These are phyloP conservation scores for Asobara japonica DNA, from an alignment of 1,140 invertebrate species.

Conservation along the genomic window DNA sequence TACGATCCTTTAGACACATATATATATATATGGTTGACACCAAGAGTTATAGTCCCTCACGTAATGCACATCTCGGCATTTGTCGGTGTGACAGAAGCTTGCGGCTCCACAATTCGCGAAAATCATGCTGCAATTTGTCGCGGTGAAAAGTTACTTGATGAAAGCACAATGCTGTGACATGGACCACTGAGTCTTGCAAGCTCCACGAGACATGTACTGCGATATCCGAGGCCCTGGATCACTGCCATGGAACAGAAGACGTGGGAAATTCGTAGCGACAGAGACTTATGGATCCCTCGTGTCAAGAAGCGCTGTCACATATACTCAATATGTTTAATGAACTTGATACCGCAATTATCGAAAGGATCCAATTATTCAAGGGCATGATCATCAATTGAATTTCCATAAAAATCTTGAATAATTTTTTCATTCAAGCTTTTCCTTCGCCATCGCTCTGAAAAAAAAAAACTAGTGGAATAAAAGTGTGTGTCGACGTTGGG, in stretches of 20 bases:
- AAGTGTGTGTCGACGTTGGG: too few relatives aligned
- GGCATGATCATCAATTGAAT: too few relatives aligned
- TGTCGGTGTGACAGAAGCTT: slow-evolving; percentile 4
- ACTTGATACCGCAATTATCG: too few relatives aligned
- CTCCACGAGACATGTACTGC: neutral
- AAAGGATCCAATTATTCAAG: too few relatives aligned
- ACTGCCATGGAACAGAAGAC: neutral
- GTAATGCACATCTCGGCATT: neutral
- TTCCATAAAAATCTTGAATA: too few relatives aligned
- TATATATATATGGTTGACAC: neutral
- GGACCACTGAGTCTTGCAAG: neutral
- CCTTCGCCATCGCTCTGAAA: neutral
- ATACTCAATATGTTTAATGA: too few relatives aligned
- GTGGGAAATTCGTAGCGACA: slow-evolving; percentile 41
- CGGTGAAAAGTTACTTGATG: neutral
- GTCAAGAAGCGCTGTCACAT: neutral
- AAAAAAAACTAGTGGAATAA: too few relatives aligned
- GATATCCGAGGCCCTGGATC: slow-evolving; percentile 19
- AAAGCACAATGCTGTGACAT: slow-evolving; percentile 4
- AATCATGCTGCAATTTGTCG: slow-evolving; percentile 23
- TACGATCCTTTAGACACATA: too few relatives aligned
- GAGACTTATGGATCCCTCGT: neutral
- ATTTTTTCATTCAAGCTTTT: too few relatives aligned
- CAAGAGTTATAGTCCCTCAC: neutral
- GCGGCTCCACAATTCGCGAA: neutral